Conservation (phyloP, 2,113 vertebrate species). For the Microcebus ravelobensis region DNA sequence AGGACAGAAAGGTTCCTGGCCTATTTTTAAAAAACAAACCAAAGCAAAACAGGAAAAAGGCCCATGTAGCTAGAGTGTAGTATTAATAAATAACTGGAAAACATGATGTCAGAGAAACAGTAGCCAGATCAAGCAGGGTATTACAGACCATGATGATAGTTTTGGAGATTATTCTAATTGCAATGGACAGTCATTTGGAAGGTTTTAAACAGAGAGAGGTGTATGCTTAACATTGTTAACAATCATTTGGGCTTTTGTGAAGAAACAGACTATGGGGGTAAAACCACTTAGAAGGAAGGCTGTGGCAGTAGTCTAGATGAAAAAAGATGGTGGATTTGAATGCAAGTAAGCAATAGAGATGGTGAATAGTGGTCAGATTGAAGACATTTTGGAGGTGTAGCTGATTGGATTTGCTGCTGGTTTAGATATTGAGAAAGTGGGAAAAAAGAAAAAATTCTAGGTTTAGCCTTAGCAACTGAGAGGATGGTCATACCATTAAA, state of each 20-base stretch:
- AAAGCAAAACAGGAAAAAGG: neutral
- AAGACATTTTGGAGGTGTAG: neutral
- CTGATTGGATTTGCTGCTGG: neutral
- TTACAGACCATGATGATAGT: neutral
- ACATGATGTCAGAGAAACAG: neutral
- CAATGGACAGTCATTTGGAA: neutral
- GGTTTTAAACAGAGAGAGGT: neutral
- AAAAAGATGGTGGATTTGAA: neutral
- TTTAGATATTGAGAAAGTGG: neutral
- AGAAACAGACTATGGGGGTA: neutral
- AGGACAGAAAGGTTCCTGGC: neutral
- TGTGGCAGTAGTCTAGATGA: neutral
- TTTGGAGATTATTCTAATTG: neutral
- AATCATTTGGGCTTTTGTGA: neutral
- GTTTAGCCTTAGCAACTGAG: neutral
- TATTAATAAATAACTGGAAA: neutral
- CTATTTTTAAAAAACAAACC: neutral
- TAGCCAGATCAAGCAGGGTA: neutral
- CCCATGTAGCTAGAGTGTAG: neutral
- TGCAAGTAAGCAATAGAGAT: neutral
- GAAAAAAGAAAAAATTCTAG: neutral
- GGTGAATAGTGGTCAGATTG: neutral
- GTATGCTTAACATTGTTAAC: neutral
- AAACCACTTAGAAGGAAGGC: neutral
- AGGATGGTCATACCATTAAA: neutral